phyloP scores from a whole-genome alignment of 2,797 vertebrate species.

The Dryobates pubescens region DNA sequence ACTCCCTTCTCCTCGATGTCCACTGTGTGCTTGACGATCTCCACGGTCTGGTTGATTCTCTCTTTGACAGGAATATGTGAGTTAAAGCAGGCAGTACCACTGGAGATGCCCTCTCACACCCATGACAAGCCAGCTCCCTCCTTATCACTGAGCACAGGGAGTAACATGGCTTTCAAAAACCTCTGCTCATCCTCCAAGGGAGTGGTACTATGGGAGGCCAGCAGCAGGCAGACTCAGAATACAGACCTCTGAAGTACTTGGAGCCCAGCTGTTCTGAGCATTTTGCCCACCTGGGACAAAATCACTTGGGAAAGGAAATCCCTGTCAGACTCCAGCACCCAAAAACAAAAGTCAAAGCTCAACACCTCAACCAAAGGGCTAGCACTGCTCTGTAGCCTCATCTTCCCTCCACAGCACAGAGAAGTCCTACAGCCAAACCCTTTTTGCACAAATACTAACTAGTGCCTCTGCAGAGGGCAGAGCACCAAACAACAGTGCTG shows the following conservation, averaged over 20 bases:
- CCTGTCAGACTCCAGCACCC: not conserved
- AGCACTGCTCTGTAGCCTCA: not conserved
- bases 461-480: not conserved
- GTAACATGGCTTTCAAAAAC: not conserved
- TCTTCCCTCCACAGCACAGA: not conserved
- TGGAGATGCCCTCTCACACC: not conserved
- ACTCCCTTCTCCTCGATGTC: conserved; percentile 99
- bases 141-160: not conserved
- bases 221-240: not conserved
- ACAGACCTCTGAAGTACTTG: not conserved
- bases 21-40: conserved; percentile 97
- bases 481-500: not conserved
- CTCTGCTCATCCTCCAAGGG: not conserved
- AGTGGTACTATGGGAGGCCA: not conserved
- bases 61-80: conserved; percentile 69
- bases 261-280: not conserved
- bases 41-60: conserved; percentile 95
- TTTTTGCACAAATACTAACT: not conserved
- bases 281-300: not conserved
- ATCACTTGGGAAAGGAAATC: not conserved
- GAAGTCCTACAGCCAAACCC: not conserved
- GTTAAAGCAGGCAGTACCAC: not conserved
- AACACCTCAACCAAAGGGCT: not conserved
- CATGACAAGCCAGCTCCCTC: not conserved
- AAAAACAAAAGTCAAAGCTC: not conserved